Base-by-base conservation (phyloP, 1,140 invertebrate genomes). In the Micrasema minimum region DNA sequence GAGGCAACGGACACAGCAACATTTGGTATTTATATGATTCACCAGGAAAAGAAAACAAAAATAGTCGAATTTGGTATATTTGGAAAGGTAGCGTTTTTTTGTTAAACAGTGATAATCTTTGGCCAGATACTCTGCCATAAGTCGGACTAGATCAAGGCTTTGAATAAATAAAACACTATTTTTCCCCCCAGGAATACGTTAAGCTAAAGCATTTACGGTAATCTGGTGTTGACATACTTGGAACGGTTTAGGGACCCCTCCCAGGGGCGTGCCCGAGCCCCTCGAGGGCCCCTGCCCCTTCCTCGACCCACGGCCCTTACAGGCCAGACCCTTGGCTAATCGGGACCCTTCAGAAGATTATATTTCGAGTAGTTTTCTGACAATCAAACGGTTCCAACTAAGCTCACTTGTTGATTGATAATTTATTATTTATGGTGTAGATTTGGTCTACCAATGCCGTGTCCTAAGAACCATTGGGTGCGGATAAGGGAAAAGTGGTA, bases 121-220 rank as follows among this genome's bases (percentile, higher is more conserved):
- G n/a, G n/a, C n/a, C n/a, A n/a, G n/a, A n/a, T n/a, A n/a, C 46
- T 20, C 20, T 11, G 46, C 18, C 46, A 48, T 16, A 10, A 20
- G 16, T 7, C 5, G 7, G 46, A 18, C 46, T 16, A 16, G 16
- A 48, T 22, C 3, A 2, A 11, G 16, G 16, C 46, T 66, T 51
- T 66, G 62, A 66, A 66, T 57, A 67, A 72, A 72, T 67, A 72
- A 72, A 59, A 31, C 2, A 31, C 65, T 55, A 41, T 31, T 66
- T 57, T 71, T 48, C 31, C 61, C 23, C 18, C 35, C 6, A 9
- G 18, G 64, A 66, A 71, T 67, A 75, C 59, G 38, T 72, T 55
- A 61, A 38, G 38, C 70, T 55, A 61, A 38, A 51, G 64, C 37
- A 68, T 74, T 69, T 71, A 61, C 69, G 61, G 46, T 59, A 51